phyloP scores from a whole-genome alignment of 2,888 invertebrate genomes.

The Ichneumoninae sp. region DNA sequence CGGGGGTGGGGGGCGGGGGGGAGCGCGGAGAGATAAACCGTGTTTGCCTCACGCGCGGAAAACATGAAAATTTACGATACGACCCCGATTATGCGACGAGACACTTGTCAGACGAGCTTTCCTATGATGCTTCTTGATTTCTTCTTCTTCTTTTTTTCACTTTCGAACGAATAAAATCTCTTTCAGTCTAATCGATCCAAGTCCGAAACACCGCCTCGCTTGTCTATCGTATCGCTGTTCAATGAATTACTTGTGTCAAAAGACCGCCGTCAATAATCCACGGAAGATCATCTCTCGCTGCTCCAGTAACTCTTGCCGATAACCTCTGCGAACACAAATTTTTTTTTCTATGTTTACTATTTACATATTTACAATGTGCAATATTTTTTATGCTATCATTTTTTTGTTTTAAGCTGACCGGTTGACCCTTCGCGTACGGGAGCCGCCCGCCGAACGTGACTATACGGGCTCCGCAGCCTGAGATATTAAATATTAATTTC shows the following conservation, averaged over 20 bases:
- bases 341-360: conserved; percentile 1
- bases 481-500: background rate
- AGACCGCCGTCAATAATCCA: conserved; percentile 29
- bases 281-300: conserved; percentile 81
- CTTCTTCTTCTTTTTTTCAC: background rate
- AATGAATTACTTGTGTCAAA: conserved; percentile 46
- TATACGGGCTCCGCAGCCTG: too few species aligned
- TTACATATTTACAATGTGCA: background rate
- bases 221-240: conserved; percentile 32
- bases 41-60: background rate
- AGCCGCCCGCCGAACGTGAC: too few species aligned
- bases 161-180: background rate
- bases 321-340: conserved; percentile 68
- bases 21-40: background rate
- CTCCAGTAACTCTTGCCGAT: conserved; percentile 83
- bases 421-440: too few species aligned
- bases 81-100: conserved; percentile 10
- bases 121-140: conserved; percentile 1
- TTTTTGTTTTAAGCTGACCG: background rate
- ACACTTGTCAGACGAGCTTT: conserved; percentile 10
- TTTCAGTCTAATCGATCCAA: background rate
- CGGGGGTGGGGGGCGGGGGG: background rate
- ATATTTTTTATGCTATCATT: background rate
- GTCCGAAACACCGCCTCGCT: background rate
- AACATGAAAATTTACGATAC: conserved; percentile 16